Base-by-base conservation (phyloP, 2,797 vertebrate species). In the Botia kubotai region DNA sequence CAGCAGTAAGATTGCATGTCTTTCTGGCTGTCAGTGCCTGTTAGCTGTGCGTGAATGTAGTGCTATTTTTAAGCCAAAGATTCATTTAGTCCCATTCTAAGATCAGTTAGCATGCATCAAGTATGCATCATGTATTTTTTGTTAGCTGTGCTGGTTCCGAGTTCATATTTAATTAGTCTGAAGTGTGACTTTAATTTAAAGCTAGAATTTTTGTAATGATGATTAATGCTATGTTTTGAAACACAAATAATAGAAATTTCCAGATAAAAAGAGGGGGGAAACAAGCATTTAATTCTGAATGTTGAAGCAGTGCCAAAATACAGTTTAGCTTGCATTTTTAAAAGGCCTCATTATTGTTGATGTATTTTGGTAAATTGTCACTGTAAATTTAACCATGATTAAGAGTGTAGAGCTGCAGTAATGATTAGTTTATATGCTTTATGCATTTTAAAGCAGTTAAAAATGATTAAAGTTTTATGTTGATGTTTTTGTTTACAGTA, bases 1-100 rank as follows among this genome's bases (percentile, higher is more conserved):
- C 39, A 60, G 58, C 76, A 78, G 55, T 57, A 72, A 71, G 77
- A 39, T 71, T 70, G 66, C 12, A 70, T 78, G 39, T 11, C 57
- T 53, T 55, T 48, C 17, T 55, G 50, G 33, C 68, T 66, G 39
- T 46, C 52, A 23, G 10, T 12, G 21, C 26, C 36, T 26, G 19
- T n/a, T 78, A 77, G 33, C 29, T 46, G 6, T 29, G 68, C 19
- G 19, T 14, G 26, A 60, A 58, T 62, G 48, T 14, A 65, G 71
- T 53, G 3, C 50, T 21, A 16, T 66, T 65, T 5, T 19, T 0
- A 4, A 8, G 3, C 26, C 39, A 4, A 43, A 36, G 21, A 8
- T 43, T 55, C 2, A 39, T 77, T 72, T 77, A 16, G n/a, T 13
- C 63, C 43, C n/a, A 58, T 82, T 68, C 21, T 71, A 46, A 65